Conservation (phyloP, 1,140 invertebrate genomes). For the Saxidomus purpurata region DNA sequence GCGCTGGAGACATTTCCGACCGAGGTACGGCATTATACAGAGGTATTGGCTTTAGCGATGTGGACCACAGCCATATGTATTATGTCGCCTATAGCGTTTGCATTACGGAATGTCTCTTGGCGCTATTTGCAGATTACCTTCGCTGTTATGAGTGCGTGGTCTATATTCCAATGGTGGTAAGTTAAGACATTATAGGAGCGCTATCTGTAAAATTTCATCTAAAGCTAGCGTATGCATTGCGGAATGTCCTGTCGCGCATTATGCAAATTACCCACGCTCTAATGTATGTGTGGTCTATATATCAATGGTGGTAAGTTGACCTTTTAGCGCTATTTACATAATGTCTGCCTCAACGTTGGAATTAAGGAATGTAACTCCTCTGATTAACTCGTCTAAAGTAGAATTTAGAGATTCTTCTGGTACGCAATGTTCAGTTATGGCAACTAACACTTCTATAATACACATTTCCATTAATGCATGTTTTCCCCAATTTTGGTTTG, state of each 20-base stretch:
- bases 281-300: neutral
- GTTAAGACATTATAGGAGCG: too few species aligned
- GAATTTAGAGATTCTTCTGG: too few species aligned
- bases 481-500: too few species aligned
- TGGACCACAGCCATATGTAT: constrained; percentile 57
- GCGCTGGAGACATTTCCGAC: constrained; percentile 51
- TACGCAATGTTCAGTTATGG: too few species aligned
- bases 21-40: constrained; percentile 40
- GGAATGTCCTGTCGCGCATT: neutral
- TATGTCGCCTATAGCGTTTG: constrained; percentile 58
- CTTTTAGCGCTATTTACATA: too few species aligned
- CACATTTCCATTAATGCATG: too few species aligned
- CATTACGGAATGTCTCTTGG: constrained; percentile 46
- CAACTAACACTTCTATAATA: too few species aligned
- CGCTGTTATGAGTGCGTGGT: constrained; percentile 53
- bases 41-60: constrained; percentile 33
- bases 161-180: constrained; percentile 61
- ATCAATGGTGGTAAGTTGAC: neutral
- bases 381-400: too few species aligned
- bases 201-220: constrained; percentile 52
- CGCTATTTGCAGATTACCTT: constrained; percentile 54
- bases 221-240: constrained; percentile 44
- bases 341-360: too few species aligned
- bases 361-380: too few species aligned
- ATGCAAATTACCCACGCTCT: neutral